Base-by-base conservation (phyloP, 2,797 vertebrate species). In the Rhynchotus rufescens region DNA sequence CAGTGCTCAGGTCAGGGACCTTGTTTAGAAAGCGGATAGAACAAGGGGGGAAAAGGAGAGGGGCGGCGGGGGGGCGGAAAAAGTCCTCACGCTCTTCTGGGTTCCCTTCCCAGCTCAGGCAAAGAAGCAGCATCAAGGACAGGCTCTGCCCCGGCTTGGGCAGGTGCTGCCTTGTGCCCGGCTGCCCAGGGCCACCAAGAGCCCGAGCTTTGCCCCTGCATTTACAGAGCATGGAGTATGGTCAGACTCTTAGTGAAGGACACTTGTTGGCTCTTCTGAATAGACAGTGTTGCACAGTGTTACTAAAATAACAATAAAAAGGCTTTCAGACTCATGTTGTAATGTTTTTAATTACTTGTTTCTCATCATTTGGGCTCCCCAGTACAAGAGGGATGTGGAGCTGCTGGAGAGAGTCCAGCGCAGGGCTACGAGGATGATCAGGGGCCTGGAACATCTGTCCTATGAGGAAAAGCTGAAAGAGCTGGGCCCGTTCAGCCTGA, bases 191-290 rank as follows among this genome's bases (percentile, higher is more conserved):
- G 51, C 2, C 17, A 2, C 40, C 1, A 40, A 4, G 40, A 17
- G 60, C 19, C 2, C 12, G 1, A 6, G 32, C 11, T 28, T 49
- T 25, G 38, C 14, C 20, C 5, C 34, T 1, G 10, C 4, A 1
- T 9, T 15, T 6, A 0, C 17, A 2, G 51, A 10, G 12, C 1
- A 5, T 17, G 28, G 22, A 1, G 36, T 8, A 8, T n/a, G 20
- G 9, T 14, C 59, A 5, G 23, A 6, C 52, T 44, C 4, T 9
- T 15, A 20, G 1, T 17, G 1, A 19, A 9, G 26, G 12, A 36
- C 36, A 6, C 44, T 38, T 26, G 17, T 34, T 44, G 25, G 4
- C 40, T n/a, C 2, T 21, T 8, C 12, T 7, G 30, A 61, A 32
- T 17, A 12, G 51, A 14, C 5, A 20, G 15, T 19, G 28, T 22